A percentile compares a stretch with the other conserved stretches of the same genome.
These are phyloP conservation scores for Caracal caracal DNA, from an alignment of 2,113 vertebrate genomes.

Conservation along the genomic window DNA sequence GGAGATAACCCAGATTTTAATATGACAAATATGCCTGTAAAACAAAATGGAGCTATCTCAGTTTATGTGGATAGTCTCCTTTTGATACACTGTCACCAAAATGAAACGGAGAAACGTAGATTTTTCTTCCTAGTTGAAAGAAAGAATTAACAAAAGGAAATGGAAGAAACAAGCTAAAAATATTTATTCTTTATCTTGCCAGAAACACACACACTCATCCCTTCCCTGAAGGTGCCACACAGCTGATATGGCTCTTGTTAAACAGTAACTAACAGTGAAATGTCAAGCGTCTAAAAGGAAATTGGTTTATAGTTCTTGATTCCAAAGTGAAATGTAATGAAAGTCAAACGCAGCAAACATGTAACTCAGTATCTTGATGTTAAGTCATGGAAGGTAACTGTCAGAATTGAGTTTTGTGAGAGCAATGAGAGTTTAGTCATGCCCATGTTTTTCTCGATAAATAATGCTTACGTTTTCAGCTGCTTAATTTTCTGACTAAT, in stretches of 20 bases:
- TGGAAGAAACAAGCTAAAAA: not conserved
- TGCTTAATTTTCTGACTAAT: slow-evolving; percentile 54
- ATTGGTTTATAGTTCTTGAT: not conserved
- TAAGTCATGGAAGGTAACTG: not conserved
- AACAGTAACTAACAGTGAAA: slow-evolving; percentile 48
- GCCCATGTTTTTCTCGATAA: not conserved
- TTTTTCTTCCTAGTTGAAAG: not conserved
- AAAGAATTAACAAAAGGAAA: not conserved
- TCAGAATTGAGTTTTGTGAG: not conserved
- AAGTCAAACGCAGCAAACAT: slow-evolving; percentile 34
- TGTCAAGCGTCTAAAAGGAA: slow-evolving; percentile 39
- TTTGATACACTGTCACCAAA: not conserved
- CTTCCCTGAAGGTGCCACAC: not conserved
- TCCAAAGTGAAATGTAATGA: not conserved
- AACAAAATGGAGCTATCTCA: not conserved
- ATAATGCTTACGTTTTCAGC: slow-evolving; percentile 29
- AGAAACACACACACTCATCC: not conserved
- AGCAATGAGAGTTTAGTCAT: not conserved
- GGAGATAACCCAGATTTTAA: slow-evolving; percentile 21
- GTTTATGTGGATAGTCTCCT: not conserved
- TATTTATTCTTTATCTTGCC: not conserved
- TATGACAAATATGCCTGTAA: not conserved
- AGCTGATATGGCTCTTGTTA: not conserved
- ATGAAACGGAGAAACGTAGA: not conserved
- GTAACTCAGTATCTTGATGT: not conserved